phyloP scores from a whole-genome alignment of 2,797 vertebrate species.

The Crocidura indochinensis region DNA sequence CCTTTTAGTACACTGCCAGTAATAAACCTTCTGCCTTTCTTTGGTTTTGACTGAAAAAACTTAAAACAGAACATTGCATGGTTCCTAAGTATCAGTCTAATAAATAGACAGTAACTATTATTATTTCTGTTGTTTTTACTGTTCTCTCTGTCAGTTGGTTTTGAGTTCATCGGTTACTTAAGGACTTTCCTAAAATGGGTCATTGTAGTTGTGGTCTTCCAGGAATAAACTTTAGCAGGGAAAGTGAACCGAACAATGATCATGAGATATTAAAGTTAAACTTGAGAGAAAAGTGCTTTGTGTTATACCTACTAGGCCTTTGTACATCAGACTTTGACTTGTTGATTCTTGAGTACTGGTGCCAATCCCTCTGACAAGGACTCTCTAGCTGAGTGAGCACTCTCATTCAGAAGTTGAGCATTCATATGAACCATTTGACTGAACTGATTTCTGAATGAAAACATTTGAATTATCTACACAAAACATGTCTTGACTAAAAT shows the following conservation, averaged over 20 bases:
- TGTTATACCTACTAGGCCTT: not conserved
- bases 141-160: constrained; percentile 8
- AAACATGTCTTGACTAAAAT: constrained; percentile 42
- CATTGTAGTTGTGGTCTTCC: not conserved
- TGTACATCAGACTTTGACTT: not conserved
- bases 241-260: not conserved
- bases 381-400: not conserved
- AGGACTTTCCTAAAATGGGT: not conserved
- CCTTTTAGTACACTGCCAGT: not conserved
- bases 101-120: not conserved
- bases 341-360: not conserved
- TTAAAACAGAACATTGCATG: not conserved
- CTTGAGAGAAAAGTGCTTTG: not conserved
- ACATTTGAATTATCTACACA: not conserved
- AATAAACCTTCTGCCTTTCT: not conserved
- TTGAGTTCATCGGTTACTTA: constrained; percentile 8
- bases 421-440: constrained; percentile 1
- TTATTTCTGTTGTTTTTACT: not conserved
- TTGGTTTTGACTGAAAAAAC: not conserved
- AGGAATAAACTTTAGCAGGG: not conserved
- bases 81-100: not conserved
- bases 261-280: not conserved
- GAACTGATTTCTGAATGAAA: constrained; percentile 55
- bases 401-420: constrained; percentile 13
- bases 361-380: not conserved